Conservation (phyloP, 2,113 vertebrate genomes). For the Hippocampus abdominalis region DNA sequence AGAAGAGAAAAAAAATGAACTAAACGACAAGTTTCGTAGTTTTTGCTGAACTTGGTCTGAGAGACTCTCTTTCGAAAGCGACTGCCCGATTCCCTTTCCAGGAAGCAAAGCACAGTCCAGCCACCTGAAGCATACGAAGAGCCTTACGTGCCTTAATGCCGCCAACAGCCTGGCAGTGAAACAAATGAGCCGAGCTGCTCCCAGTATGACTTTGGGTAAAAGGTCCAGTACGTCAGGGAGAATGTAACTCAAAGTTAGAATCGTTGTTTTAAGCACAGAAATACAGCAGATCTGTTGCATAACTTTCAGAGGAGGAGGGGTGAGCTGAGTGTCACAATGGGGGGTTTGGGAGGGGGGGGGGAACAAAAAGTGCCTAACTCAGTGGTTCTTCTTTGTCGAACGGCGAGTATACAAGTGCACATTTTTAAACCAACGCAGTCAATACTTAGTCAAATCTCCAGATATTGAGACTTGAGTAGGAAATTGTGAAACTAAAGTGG, state of each 20-base stretch:
- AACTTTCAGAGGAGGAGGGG: conserved; percentile 1
- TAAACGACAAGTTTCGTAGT: too few relatives aligned
- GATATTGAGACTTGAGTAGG: too few relatives aligned
- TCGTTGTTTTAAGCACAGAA: not conserved
- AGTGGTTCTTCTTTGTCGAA: too few relatives aligned
- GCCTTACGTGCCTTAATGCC: not conserved
- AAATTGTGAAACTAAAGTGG: too few relatives aligned
- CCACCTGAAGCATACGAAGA: not conserved
- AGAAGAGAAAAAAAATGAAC: too few relatives aligned
- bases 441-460: too few relatives aligned
- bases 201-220: not conserved
- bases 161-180: not conserved
- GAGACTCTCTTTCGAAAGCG: too few relatives aligned
- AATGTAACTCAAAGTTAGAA: not conserved
- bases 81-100: conserved; percentile 20
- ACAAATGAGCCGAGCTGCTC: not conserved
- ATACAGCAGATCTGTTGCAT: not conserved
- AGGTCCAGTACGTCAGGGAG: not conserved
- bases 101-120: conserved; percentile 11
- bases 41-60: too few relatives aligned
- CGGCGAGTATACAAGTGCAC: too few relatives aligned
- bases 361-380: too few relatives aligned
- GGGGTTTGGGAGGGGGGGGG: too few relatives aligned
- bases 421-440: too few relatives aligned
- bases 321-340: conserved; percentile 27